Evolutionary conservation across 2,888 invertebrate species (phyloP), one percentile per base, ranked within the genome.

Genomic region (Encarsia formosa): DNA sequence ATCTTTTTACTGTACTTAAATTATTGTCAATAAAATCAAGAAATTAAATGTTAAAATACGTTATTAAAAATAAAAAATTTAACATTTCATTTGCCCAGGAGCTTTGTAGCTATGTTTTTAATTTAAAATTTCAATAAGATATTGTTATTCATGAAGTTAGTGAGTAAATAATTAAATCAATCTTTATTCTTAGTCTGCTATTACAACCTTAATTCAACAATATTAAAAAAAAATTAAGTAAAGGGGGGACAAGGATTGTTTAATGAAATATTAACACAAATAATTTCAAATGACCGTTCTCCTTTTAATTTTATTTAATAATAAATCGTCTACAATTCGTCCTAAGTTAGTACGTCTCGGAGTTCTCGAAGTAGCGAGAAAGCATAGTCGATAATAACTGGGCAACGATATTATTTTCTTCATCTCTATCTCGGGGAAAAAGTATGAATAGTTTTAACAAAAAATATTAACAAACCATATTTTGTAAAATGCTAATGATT

Each of bases 281-380:
- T 65, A 62, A 56, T 69, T 71, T 69, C 67, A 70, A 71, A 71
- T 66, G 65, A 61, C 68, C 68, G 63, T 64, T 71, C 70, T 68
- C 65, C 68, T 70, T 64, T 65, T 68, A 63, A 68, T 67, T 70
- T 72, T 67, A 68, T 72, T 71, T 68, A 68, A 70, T 72, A 72
- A 71, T 71, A 72, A 72, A 71, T 72, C 69, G 67, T 69, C 71
- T 72, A 72, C 72, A 72, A 70, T 72, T 72, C 67, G 63, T 72
- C 67, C 69, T 71, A 72, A 68, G 67, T 65, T 68, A 71, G 67
- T 71, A 70, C 65, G 69, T 69, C 65, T 68, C 67, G 66, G 66
- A 71, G 63, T 68, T 67, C 63, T 65, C 64, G 65, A 63, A 63
- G 59, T 65, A 60, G 65, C 64, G 64, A 68, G 64, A 69, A 61